A percentile compares a stretch with the other conserved stretches of the same genome.
Conservation (phyloP, 1,140 invertebrate species). For the Drusus annulatus region DNA sequence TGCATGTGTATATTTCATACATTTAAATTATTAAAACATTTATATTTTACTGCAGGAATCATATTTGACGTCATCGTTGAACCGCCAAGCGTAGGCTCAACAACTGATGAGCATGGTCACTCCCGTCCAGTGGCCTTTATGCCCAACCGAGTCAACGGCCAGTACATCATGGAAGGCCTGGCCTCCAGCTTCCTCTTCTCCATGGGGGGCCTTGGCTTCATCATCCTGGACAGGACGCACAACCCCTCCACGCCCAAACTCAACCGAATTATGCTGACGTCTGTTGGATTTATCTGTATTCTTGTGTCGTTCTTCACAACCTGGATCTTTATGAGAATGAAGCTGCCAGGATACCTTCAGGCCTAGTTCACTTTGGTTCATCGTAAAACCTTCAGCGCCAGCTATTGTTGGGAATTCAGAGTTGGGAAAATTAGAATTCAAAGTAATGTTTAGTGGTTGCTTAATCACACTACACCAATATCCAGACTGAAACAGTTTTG, state of each 20-base stretch:
- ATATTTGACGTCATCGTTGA: slow-evolving; percentile 99
- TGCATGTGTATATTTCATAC: no score
- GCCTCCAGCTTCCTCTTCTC: slow-evolving; percentile 98
- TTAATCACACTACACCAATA: no score
- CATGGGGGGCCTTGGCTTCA: slow-evolving; percentile 95
- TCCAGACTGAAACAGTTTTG: no score
- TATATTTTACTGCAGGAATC: slow-evolving; percentile 81
- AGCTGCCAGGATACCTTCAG: slow-evolving; percentile 87
- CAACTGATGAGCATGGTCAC: slow-evolving; percentile 97
- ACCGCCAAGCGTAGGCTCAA: slow-evolving; percentile 97
- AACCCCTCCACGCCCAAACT: slow-evolving; percentile 92
- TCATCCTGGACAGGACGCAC: slow-evolving; percentile 96
- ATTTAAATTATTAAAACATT: neutral
- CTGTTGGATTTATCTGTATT: slow-evolving; percentile 94
- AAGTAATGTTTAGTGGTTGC: no score
- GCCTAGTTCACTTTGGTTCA: slow-evolving; percentile 63
- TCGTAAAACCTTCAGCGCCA: neutral
- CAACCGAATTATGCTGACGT: slow-evolving; percentile 92
- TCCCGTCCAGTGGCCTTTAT: slow-evolving; percentile 97
- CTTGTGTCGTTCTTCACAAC: slow-evolving; percentile 96
- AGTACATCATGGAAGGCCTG: slow-evolving; percentile 99
- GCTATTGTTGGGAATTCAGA: no score
- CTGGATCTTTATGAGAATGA: slow-evolving; percentile 99
- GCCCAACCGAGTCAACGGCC: slow-evolving; percentile 98
- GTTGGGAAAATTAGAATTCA: no score